These are phyloP conservation scores for Cinara cedri DNA, from an alignment of 2,888 invertebrate genomes.

Conservation along the genomic window DNA sequence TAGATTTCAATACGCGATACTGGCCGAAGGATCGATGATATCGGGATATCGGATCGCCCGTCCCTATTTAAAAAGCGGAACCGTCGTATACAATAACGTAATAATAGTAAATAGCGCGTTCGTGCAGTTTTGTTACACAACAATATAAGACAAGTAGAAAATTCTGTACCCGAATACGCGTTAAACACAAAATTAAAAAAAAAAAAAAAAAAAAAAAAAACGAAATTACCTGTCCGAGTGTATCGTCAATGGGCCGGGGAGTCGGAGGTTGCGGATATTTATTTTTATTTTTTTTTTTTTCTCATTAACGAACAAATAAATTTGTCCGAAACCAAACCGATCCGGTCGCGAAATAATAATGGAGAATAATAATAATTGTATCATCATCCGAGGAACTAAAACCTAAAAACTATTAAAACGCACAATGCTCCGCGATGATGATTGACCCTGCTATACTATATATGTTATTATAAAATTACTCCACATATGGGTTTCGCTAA, in stretches of 20 bases:
- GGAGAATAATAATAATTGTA: too few relatives aligned
- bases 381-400: background rate
- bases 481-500: slow-evolving; percentile 36
- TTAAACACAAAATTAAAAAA: slow-evolving; percentile 12
- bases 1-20: too few relatives aligned
- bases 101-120: too few relatives aligned
- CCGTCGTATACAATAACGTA: too few relatives aligned
- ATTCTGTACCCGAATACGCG: too few relatives aligned
- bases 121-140: too few relatives aligned
- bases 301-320: slow-evolving; percentile 15
- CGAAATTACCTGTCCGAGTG: slow-evolving; percentile 28
- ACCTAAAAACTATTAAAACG: slow-evolving; percentile 34
- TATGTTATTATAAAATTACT: slow-evolving; percentile 2
- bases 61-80: too few relatives aligned
- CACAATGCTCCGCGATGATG: slow-evolving; percentile 28
- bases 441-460: slow-evolving; percentile 26
- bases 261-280: background rate
- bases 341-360: slow-evolving; percentile 20
- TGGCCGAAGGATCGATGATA: too few relatives aligned
- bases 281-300: too few relatives aligned
- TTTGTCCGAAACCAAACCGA: background rate
- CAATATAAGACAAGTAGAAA: too few relatives aligned
- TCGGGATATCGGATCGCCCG: too few relatives aligned
- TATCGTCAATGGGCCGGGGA: slow-evolving; percentile 16
- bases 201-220: slow-evolving; percentile 10